Conservation (phyloP, 30 jellyfish, hydroid and myxozoan genomes). For the Pelagia noctiluca region DNA sequence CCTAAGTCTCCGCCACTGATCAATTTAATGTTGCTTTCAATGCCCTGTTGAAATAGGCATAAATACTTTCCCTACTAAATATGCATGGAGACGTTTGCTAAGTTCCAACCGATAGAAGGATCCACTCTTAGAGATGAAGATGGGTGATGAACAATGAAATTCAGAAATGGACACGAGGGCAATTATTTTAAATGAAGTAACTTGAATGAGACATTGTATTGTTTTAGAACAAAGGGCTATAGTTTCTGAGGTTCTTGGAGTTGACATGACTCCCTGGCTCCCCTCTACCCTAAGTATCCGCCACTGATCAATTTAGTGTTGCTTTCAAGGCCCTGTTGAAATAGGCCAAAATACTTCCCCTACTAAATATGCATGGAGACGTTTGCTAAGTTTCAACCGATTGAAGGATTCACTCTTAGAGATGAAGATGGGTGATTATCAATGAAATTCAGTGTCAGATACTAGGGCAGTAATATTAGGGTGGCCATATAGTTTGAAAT, state of each 20-base stretch:
- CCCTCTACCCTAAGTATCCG: neutral
- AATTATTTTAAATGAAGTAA: neutral
- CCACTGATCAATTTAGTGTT: neutral
- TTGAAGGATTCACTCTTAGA: slow-evolving; percentile 18
- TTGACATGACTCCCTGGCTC: no score
- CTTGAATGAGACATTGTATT: no score
- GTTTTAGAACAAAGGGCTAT: no score
- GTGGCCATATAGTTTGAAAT: neutral
- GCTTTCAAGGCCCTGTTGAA: neutral
- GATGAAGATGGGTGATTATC: slow-evolving; percentile 87
- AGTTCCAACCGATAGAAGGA: neutral
- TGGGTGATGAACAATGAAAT: neutral
- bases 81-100: neutral
- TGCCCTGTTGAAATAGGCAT: neutral
- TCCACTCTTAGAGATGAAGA: slow-evolving; percentile 92
- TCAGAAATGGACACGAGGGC: neutral
- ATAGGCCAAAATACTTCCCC: neutral
- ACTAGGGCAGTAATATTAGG: no score
- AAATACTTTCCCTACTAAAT: neutral
- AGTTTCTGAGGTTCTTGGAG: no score
- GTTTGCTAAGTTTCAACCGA: neutral
- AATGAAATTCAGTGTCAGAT: neutral
- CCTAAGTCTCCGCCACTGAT: neutral
- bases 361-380: neutral
- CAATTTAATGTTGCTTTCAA: neutral